A percentile compares a stretch with the other conserved stretches of the same genome.
These are phyloP conservation scores for Chromobotia macracanthus DNA, from an alignment of 2,797 vertebrate genomes.

Conservation along the genomic window DNA sequence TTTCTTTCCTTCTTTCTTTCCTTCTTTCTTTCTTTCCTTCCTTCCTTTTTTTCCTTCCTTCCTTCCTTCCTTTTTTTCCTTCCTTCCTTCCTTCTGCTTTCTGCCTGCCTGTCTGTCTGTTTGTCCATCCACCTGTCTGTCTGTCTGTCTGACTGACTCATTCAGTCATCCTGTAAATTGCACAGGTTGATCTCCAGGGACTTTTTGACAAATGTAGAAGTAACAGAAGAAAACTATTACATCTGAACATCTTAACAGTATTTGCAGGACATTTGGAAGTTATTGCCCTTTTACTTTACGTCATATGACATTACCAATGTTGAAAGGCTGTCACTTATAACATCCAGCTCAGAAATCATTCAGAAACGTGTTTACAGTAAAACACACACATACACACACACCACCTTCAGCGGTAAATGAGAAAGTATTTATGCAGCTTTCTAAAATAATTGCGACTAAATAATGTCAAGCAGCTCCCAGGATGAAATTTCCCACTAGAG, in stretches of 20 bases:
- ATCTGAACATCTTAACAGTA: not conserved
- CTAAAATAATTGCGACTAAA: slow-evolving; percentile 65
- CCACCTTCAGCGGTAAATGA: slow-evolving; percentile 63
- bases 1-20: too few relatives aligned
- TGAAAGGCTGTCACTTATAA: not conserved
- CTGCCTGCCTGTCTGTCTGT: too few relatives aligned
- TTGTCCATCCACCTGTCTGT: too few relatives aligned
- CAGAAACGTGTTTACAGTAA: slow-evolving; percentile 60
- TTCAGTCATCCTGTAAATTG: too few relatives aligned
- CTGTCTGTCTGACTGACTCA: too few relatives aligned
- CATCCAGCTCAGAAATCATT: slow-evolving; percentile 34
- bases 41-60: too few relatives aligned
- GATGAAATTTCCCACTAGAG: slow-evolving; percentile 56
- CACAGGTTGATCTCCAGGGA: not conserved
- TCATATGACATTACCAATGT: not conserved
- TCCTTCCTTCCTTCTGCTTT: too few relatives aligned
- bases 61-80: too few relatives aligned
- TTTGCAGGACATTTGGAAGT: not conserved
- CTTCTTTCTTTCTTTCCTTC: too few relatives aligned
- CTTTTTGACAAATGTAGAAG: not conserved
- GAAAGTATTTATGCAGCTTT: slow-evolving; percentile 56
- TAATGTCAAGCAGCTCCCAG: slow-evolving; percentile 63
- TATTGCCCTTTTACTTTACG: not conserved
- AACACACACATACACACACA: slow-evolving; percentile 49
- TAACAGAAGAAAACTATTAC: too few relatives aligned